Conservation (phyloP, 2,888 invertebrate species). For the Meteorus cinctellus region DNA sequence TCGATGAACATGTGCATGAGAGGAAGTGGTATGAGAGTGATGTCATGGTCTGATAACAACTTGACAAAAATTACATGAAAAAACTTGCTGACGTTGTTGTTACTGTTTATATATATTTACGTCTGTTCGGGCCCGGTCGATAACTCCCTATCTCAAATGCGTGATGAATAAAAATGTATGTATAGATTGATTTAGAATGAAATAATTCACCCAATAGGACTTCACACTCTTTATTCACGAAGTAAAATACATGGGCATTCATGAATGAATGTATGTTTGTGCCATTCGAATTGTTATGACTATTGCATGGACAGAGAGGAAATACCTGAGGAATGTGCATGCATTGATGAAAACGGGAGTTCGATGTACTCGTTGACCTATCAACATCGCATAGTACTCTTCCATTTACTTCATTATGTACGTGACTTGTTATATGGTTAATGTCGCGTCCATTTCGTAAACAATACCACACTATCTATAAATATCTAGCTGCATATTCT, state of each 20-base stretch:
- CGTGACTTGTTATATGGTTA: neutral
- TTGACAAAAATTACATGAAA: conserved; percentile 44
- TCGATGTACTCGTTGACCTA: conserved; percentile 29
- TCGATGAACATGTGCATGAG: conserved; percentile 24
- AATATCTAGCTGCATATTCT: neutral
- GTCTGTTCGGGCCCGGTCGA: conserved; percentile 36
- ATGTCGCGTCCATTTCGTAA: neutral
- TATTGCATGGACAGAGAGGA: conserved; percentile 28
- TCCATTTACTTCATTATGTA: conserved; percentile 2
- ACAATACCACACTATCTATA: conserved; percentile 10
- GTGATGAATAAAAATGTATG: too few species aligned
- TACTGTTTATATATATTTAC: conserved; percentile 25
- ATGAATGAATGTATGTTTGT: neutral
- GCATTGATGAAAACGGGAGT: conserved; percentile 30
- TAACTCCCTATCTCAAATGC: neutral
- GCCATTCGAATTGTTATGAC: conserved; percentile 10
- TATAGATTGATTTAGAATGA: too few species aligned
- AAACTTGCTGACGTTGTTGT: conserved; percentile 37
- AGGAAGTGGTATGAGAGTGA: conserved; percentile 46
- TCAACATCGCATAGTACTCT: neutral
- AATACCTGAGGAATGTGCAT: conserved; percentile 37
- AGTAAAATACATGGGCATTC: too few species aligned
- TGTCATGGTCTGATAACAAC: conserved; percentile 52
- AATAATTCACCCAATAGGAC: too few species aligned
- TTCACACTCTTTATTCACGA: too few species aligned